These are phyloP conservation scores for Montifringilla adamsi DNA, from an alignment of 2,113 vertebrate genomes.

Conservation along the genomic window DNA sequence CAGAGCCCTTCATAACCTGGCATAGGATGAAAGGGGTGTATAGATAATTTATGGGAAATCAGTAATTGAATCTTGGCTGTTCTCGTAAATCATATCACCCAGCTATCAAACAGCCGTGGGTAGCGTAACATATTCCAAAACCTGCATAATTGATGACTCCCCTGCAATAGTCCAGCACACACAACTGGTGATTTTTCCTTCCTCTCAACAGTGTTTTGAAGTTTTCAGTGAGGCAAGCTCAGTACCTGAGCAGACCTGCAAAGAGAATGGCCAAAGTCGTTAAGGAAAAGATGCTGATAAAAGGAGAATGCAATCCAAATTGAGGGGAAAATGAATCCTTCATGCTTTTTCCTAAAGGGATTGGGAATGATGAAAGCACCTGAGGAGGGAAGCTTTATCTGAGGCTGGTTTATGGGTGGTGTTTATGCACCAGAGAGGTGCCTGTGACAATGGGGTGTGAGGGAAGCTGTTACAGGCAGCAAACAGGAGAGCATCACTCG, in stretches of 20 bases:
- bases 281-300: conserved; percentile 31
- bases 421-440: neutral
- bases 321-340: neutral
- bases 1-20: conserved; percentile 35
- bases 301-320: conserved; percentile 6
- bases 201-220: neutral
- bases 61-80: conserved; percentile 60
- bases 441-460: neutral
- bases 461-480: accelerated
- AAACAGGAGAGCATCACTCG: neutral
- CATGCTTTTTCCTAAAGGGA: neutral
- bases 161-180: neutral
- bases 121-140: conserved; percentile 36
- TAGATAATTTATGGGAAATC: conserved; percentile 67
- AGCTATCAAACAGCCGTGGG: conserved; percentile 46
- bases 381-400: neutral
- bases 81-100: conserved; percentile 44
- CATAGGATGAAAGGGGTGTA: conserved; percentile 27
- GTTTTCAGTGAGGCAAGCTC: neutral
- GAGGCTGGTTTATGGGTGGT: neutral
- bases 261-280: neutral
- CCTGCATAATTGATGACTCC: conserved; percentile 54
- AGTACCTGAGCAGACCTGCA: neutral
- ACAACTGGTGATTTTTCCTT: neutral
- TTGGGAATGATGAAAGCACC: neutral